A percentile compares a stretch with the other conserved stretches of the same genome.
Conservation (phyloP, 2,888 invertebrate species). For the Lasioglossum zephyrum region DNA sequence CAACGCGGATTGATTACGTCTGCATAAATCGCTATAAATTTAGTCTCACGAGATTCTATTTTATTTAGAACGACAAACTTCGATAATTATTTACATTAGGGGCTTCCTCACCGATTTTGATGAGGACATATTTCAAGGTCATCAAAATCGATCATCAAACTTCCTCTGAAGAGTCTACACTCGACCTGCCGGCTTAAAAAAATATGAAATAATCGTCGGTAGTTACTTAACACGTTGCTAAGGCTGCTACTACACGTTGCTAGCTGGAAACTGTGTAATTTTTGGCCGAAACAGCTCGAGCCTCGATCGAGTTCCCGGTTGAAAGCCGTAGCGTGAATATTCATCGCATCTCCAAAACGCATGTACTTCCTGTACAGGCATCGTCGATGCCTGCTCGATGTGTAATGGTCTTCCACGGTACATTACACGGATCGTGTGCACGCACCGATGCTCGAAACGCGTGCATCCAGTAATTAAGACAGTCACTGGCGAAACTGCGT, state of each 20-base stretch:
- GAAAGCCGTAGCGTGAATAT: neutral
- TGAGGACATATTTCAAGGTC: no score
- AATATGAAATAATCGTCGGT: neutral
- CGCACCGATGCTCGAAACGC: slow-evolving; percentile 30
- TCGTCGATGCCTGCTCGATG: neutral
- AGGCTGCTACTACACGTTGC: neutral
- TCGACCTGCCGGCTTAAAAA: neutral
- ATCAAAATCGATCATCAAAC: no score
- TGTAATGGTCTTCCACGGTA: neutral
- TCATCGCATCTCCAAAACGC: neutral
- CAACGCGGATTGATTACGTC: neutral
- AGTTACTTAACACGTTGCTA: neutral
- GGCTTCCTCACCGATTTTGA: no score
- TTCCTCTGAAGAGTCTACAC: no score
- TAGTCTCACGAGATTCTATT: neutral
- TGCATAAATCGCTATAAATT: neutral
- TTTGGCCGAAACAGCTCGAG: neutral
- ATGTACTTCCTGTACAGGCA: neutral
- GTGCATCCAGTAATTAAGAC: slow-evolving; percentile 66
- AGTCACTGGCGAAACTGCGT: slow-evolving; percentile 60
- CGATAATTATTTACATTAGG: no score
- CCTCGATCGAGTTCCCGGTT: neutral
- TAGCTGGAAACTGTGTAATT: neutral
- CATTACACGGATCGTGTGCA: slow-evolving; percentile 2
- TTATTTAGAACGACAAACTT: neutral